Evolutionary conservation across 2,888 invertebrate genomes (phyloP).

Genomic region (Ennomos erosarius): DNA sequence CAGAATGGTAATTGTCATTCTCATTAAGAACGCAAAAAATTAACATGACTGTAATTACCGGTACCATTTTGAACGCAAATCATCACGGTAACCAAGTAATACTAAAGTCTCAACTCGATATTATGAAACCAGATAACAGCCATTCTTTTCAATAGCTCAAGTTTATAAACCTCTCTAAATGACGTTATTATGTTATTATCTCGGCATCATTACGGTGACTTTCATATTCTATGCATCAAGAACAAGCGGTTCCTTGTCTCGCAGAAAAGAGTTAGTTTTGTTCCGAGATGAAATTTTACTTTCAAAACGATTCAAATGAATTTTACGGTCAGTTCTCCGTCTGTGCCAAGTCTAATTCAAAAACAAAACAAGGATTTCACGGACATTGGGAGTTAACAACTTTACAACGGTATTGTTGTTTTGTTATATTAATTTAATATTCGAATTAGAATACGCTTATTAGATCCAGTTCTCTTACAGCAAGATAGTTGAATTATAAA

Average conservation of each 20-base stretch:
- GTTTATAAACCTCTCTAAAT: constrained; percentile 32
- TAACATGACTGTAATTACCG: no score
- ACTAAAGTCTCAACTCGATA: background rate
- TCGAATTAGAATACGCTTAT: no score
- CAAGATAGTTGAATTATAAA: no score
- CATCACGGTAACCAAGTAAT: constrained; percentile 4
- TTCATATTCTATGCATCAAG: constrained; percentile 32
- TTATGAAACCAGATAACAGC: constrained; percentile 25
- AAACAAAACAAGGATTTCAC: constrained; percentile 7
- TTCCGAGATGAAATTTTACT: constrained; percentile 9
- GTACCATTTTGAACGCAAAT: constrained; percentile 3
- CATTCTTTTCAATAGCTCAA: constrained; percentile 27
- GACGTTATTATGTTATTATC: constrained; percentile 44
- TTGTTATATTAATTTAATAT: no score
- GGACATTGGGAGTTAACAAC: background rate
- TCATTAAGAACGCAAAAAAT: no score
- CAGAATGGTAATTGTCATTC: no score
- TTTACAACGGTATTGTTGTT: no score
- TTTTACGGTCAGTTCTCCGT: background rate
- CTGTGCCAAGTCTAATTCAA: constrained; percentile 3
- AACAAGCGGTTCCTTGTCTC: constrained; percentile 17
- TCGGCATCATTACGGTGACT: constrained; percentile 28
- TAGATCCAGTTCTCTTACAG: no score
- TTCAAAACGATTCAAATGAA: constrained; percentile 8
- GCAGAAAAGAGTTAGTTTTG: background rate